phyloP scores from a whole-genome alignment of 2,797 vertebrate species.

The Cercopithecus mitis region DNA sequence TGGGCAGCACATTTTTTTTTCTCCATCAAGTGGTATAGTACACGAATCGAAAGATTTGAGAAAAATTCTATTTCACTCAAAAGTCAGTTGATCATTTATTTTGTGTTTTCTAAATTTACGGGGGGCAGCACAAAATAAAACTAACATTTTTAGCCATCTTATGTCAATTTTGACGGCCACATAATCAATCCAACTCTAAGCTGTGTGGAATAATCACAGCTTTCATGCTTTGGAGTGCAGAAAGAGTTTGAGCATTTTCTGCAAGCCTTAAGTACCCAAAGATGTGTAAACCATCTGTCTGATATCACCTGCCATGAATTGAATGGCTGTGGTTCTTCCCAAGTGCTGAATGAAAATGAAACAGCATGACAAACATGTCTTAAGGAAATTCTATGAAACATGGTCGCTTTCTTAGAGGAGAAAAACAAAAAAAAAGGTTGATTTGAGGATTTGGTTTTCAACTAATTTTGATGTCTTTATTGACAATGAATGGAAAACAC shows the following conservation, averaged over 20 bases:
- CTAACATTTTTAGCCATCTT: not conserved
- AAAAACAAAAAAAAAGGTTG: not conserved
- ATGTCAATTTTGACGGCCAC: not conserved
- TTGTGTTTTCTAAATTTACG: not conserved
- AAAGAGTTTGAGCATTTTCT: not conserved
- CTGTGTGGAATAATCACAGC: not conserved
- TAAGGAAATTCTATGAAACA: not conserved
- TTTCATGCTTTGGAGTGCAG: not conserved
- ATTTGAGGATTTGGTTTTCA: not conserved
- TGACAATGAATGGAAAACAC: not conserved
- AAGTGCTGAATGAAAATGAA: slow-evolving; percentile 29
- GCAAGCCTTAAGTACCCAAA: not conserved
- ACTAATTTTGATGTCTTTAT: not conserved
- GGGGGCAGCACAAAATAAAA: not conserved
- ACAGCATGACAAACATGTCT: not conserved
- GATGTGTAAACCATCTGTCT: not conserved
- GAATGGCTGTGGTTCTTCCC: not conserved
- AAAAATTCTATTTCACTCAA: not conserved
- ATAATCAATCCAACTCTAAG: not conserved
- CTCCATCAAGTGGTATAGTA: not conserved
- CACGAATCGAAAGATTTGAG: not conserved
- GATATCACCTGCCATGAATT: not conserved
- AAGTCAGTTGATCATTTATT: slow-evolving; percentile 10
- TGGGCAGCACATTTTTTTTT: not conserved
- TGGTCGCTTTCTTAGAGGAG: not conserved